phyloP scores from a whole-genome alignment of 2,888 invertebrate genomes.

The Sicus ferrugineus region DNA sequence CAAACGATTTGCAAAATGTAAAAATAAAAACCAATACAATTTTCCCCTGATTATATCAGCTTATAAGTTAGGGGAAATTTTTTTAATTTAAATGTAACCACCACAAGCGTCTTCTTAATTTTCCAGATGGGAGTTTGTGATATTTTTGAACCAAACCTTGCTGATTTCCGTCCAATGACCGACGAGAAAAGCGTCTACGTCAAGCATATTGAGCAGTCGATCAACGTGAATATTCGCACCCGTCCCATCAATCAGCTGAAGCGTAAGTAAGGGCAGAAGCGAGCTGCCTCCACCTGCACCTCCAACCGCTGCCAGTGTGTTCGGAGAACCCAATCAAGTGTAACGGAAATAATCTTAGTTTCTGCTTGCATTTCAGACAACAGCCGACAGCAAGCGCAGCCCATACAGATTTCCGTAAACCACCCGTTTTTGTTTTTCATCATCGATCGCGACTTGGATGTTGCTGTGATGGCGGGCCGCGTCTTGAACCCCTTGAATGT shows the following conservation, averaged over 20 bases:
- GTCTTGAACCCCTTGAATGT: conserved; percentile 84
- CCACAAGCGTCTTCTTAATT: conserved; percentile 34
- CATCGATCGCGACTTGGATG: conserved; percentile 81
- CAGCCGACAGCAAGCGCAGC: conserved; percentile 62
- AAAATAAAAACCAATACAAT: conserved; percentile 39
- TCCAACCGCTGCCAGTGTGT: neutral
- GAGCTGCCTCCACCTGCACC: conserved; percentile 8
- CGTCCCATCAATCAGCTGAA: conserved; percentile 67
- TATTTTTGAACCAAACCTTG: conserved; percentile 81
- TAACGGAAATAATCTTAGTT: neutral
- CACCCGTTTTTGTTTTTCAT: conserved; percentile 88
- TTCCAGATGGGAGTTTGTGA: conserved; percentile 81
- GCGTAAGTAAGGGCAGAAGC: conserved; percentile 55
- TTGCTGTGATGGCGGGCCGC: conserved; percentile 82
- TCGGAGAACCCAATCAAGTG: conserved; percentile 19
- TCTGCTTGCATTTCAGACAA: conserved; percentile 50
- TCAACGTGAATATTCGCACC: conserved; percentile 83
- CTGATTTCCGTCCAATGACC: conserved; percentile 83
- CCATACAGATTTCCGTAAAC: conserved; percentile 78
- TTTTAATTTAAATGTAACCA: neutral
- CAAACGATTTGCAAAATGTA: conserved; percentile 84
- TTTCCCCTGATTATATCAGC: too few relatives aligned
- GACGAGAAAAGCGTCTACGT: conserved; percentile 79
- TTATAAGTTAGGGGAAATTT: neutral
- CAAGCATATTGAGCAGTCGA: conserved; percentile 83